Base-by-base conservation (phyloP, 1,140 invertebrate genomes). In the Linepithema humile region DNA sequence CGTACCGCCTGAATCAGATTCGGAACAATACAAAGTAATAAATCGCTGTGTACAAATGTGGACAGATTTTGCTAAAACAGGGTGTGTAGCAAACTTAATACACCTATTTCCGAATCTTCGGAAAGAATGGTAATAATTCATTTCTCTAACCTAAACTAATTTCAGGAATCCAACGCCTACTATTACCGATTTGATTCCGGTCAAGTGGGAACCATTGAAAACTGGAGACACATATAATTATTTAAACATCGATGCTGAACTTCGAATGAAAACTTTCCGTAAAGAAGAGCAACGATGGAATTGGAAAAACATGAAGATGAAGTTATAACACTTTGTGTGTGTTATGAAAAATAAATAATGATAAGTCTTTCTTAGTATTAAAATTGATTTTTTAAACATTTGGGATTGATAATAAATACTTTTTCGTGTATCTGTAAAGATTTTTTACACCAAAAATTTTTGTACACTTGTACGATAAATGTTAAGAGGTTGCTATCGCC, bases 31-130 rank as follows among this genome's bases (percentile, higher is more conserved):
- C 5, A 85, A 64, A 57, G 59, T 92, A 6, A 87, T 83, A 2
- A 74, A 92, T 29, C 86, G 86, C 50, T 88, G 95, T 20, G 89
- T 88, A 0, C 72, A 89, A 48, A 85, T 91, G 82, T 91, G 90
- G 90, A 91, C 90, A 0, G 77, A 90, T 55, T 91, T 91, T 35
- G 89, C 90, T 5, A 90, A 86, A 77, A 84, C 65, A 38, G 90
- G 90, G 90, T 91, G 87, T 3, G 0, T 10, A 23, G 3, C 15
- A 55, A 5, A 40, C 26, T 43, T 64, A 15, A 74, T 26, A n/a
- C n/a, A 3, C 43, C 15, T 45, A 15, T 20, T 50, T 7, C 29
- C 45, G 9, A 7, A 7, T 29, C 1, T 70, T 20, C 7, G 29
- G 3, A 15, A 38, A 17, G 53, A 32, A 69, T 12, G 26, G 62